Conservation (phyloP, 2,888 invertebrate genomes). For the Mesoligia furuncula region DNA sequence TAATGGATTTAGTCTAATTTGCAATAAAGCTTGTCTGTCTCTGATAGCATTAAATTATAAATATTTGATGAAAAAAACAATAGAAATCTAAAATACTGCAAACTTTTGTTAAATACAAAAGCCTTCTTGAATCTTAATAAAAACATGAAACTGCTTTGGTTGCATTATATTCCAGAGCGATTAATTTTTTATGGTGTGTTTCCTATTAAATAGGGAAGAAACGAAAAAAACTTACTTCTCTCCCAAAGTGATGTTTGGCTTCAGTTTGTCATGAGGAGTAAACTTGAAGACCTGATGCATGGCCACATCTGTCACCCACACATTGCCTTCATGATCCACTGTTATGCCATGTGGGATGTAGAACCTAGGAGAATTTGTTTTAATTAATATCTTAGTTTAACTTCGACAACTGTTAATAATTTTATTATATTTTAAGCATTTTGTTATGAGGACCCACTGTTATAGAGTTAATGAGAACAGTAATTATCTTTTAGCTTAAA, state of each 20-base stretch:
- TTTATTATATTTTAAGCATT: not conserved
- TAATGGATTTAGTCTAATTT: not conserved
- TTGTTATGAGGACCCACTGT: not conserved
- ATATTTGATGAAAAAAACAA: not conserved
- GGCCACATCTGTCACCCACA: constrained; percentile 97
- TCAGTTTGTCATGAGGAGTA: constrained; percentile 82
- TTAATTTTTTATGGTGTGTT: not conserved
- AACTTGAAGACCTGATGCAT: constrained; percentile 96
- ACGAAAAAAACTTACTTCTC: constrained; percentile 77
- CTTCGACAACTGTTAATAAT: not conserved
- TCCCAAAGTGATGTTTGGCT: constrained; percentile 83
- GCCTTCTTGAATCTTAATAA: not conserved
- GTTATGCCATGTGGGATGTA: constrained; percentile 96
- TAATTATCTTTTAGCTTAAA: not conserved
- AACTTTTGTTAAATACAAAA: constrained; percentile 2
- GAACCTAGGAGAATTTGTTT: constrained; percentile 89
- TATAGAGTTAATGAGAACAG: not conserved
- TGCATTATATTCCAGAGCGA: not conserved
- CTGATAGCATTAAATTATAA: not conserved
- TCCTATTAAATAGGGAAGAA: not conserved
- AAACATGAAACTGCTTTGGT: not conserved
- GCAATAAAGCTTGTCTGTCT: not conserved
- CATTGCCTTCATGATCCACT: constrained; percentile 93
- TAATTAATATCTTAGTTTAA: not conserved
- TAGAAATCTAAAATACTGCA: not conserved